phyloP scores from a whole-genome alignment of 2,797 vertebrate species.

The Spea hammondii region DNA sequence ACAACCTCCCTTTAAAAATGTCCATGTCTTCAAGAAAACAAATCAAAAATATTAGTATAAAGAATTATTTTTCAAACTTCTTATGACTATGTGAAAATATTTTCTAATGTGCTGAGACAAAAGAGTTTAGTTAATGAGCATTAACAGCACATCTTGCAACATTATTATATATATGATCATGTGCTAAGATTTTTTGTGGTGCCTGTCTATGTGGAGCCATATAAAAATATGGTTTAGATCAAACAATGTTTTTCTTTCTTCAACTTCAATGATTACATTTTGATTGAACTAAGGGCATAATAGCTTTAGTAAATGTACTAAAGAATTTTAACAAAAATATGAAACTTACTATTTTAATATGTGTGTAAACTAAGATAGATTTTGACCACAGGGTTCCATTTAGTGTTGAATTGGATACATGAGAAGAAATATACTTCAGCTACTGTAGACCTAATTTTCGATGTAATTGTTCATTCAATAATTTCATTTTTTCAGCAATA shows the following conservation, averaged over 20 bases:
- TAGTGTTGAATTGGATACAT: conserved; percentile 40
- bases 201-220: no score
- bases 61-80: no score
- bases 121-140: no score
- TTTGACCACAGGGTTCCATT: conserved; percentile 41
- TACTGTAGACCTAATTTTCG: conserved; percentile 27
- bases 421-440: conserved; percentile 38
- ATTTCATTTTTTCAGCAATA: conserved; percentile 9
- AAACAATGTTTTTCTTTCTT: conserved; percentile 36
- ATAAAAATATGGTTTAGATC: background rate
- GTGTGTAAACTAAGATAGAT: conserved; percentile 44
- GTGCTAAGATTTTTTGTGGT: no score
- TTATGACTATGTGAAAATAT: no score
- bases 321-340: conserved; percentile 30
- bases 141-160: no score
- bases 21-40: no score
- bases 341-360: conserved; percentile 39
- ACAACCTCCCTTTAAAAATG: no score
- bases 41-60: no score
- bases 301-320: conserved; percentile 41
- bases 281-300: conserved; percentile 39
- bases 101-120: no score
- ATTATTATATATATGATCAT: no score
- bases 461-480: conserved; percentile 43
- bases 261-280: conserved; percentile 17